A percentile compares a stretch with the other conserved stretches of the same genome.
phyloP scores from a whole-genome alignment of 1,140 invertebrate species.

The Drosophila ironensis region DNA sequence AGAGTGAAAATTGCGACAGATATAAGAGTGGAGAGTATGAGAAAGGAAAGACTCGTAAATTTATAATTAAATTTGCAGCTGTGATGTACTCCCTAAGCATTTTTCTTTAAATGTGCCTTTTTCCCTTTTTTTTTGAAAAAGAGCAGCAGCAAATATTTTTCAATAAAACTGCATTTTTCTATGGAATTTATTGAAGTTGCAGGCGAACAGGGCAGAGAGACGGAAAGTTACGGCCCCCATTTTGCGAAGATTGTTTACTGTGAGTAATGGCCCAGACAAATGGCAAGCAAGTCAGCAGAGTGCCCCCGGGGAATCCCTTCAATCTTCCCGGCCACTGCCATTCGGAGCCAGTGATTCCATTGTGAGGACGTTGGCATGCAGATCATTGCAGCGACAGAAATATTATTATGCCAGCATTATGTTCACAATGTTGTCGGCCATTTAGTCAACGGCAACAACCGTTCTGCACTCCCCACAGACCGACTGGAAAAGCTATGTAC shows the following conservation, averaged over 20 bases:
- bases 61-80: constrained; percentile 45
- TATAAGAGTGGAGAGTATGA: not conserved
- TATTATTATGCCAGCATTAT: constrained; percentile 80
- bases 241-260: constrained; percentile 57
- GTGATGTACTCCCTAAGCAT: not conserved
- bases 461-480: constrained; percentile 1
- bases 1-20: constrained; percentile 1
- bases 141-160: constrained; percentile 58
- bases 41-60: constrained; percentile 16
- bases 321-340: not conserved
- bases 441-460: constrained; percentile 62
- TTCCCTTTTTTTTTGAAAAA: constrained; percentile 7
- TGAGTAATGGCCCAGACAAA: constrained; percentile 77
- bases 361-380: constrained; percentile 46
- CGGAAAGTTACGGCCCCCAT: constrained; percentile 3
- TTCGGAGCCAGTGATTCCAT: constrained; percentile 1
- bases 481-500: not conserved
- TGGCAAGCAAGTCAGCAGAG: constrained; percentile 58
- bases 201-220: constrained; percentile 6
- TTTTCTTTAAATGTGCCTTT: constrained; percentile 33
- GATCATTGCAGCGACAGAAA: constrained; percentile 73
- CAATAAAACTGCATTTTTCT: constrained; percentile 72
- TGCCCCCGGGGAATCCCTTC: not conserved
- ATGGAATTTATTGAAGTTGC: constrained; percentile 67
- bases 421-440: constrained; percentile 76